Evolutionary conservation across 2,888 invertebrate genomes (phyloP).

Genomic region (Tachina grossa): DNA sequence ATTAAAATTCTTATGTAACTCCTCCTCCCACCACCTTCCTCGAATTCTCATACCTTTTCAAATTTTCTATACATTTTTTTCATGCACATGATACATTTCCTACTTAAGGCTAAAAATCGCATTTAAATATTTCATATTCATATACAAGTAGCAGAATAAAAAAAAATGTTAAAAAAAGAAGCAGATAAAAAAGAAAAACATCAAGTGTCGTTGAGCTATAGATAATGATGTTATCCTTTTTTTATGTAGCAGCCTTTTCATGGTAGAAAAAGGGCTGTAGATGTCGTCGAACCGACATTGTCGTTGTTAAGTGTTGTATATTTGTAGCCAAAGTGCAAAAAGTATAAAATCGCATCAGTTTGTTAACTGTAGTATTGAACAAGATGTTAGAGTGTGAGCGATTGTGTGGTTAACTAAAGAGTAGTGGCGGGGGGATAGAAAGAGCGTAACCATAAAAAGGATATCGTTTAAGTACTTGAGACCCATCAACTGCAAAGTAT

Average conservation of each 20-base stretch:
- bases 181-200: constrained; percentile 56
- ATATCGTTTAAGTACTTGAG: constrained; percentile 77
- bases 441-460: constrained; percentile 74
- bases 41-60: constrained; percentile 42
- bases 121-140: constrained; percentile 73
- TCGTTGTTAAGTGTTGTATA: constrained; percentile 66
- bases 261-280: constrained; percentile 65
- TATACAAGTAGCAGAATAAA: constrained; percentile 51
- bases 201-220: constrained; percentile 75
- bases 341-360: constrained; percentile 69
- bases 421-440: constrained; percentile 13
- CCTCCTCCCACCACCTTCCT: not conserved
- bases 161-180: constrained; percentile 20
- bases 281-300: constrained; percentile 74
- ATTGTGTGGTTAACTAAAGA: constrained; percentile 24
- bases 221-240: constrained; percentile 75
- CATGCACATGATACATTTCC: constrained; percentile 45
- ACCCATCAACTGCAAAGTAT: constrained; percentile 73
- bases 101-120: constrained; percentile 70
- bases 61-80: constrained; percentile 2
- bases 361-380: constrained; percentile 50
- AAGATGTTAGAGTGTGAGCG: not conserved
- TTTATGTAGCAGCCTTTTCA: constrained; percentile 68
- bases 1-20: constrained; percentile 13
- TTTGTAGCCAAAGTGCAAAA: constrained; percentile 70